These are phyloP conservation scores for Brenthis daphne DNA, from an alignment of 2,888 invertebrate genomes.

Conservation along the genomic window DNA sequence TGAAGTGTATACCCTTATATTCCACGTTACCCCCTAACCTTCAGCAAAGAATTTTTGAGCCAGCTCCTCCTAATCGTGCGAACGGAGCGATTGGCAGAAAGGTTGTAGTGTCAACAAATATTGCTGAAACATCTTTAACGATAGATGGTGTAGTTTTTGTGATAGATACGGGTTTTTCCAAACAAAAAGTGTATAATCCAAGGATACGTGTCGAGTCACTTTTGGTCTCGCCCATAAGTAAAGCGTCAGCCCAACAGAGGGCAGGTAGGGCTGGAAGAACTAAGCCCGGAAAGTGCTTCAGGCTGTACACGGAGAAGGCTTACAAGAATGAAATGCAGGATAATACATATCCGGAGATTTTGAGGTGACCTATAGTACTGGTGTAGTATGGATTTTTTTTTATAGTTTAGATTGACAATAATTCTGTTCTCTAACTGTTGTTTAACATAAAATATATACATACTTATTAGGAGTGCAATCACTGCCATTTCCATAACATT, in stretches of 20 bases:
- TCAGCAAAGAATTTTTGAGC: conserved; percentile 98
- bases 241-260: conserved; percentile 98
- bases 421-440: no score
- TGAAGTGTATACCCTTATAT: conserved; percentile 99
- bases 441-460: no score
- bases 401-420: no score
- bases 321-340: conserved; percentile 98
- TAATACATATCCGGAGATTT: conserved; percentile 98
- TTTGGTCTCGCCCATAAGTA: conserved; percentile 98
- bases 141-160: conserved; percentile 99
- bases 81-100: conserved; percentile 95
- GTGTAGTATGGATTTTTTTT: conserved; percentile 37
- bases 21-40: conserved; percentile 98
- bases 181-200: conserved; percentile 98
- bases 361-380: conserved; percentile 63
- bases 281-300: conserved; percentile 98
- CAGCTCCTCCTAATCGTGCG: conserved; percentile 94
- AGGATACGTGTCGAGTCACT: conserved; percentile 96
- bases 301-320: conserved; percentile 96
- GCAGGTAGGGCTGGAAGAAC: conserved; percentile 99
- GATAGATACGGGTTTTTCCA: conserved; percentile 99
- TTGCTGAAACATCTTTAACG: conserved; percentile 99
- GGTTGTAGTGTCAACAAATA: conserved; percentile 99
- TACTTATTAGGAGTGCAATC: no score
- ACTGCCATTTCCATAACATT: no score